Percentiles rank a stretch among this genome's conserved stretches.
Conservation (phyloP, 2,113 vertebrate species). For the Turdus rufiventris region DNA sequence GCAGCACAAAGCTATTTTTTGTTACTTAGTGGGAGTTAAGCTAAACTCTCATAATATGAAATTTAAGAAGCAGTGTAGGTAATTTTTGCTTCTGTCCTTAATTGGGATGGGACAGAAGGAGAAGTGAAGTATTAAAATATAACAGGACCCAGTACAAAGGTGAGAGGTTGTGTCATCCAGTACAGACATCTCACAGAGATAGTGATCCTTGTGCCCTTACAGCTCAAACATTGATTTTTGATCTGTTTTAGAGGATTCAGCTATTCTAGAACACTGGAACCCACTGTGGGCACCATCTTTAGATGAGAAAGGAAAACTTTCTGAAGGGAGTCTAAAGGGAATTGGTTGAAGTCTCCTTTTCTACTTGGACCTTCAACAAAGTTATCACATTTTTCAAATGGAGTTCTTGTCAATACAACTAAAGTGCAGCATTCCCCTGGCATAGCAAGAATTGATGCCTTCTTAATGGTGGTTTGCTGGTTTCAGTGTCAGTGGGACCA, state of each 20-base stretch:
- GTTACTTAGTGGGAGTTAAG: not conserved
- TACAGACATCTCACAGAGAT: not conserved
- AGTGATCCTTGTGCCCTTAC: not conserved
- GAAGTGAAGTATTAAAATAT: not conserved
- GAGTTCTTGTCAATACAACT: not conserved
- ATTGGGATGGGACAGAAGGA: not conserved
- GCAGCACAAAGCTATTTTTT: not conserved
- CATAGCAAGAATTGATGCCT: fast-evolving
- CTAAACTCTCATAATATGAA: not conserved
- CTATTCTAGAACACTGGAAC: not conserved
- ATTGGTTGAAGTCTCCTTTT: not conserved
- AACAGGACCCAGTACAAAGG: not conserved
- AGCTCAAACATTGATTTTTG: not conserved
- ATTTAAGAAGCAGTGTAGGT: not conserved
- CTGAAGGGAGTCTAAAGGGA: not conserved
- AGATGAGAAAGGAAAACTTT: not conserved
- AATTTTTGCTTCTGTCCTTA: not conserved
- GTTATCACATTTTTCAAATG: not conserved
- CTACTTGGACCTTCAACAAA: not conserved
- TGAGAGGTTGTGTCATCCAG: not conserved
- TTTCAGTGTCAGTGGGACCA: not conserved
- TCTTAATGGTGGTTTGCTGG: not conserved
- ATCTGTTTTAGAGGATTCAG: not conserved
- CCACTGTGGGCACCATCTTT: not conserved
- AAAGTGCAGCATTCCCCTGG: not conserved